Conservation (phyloP, 2,888 invertebrate species). For the Diloba caeruleocephala region DNA sequence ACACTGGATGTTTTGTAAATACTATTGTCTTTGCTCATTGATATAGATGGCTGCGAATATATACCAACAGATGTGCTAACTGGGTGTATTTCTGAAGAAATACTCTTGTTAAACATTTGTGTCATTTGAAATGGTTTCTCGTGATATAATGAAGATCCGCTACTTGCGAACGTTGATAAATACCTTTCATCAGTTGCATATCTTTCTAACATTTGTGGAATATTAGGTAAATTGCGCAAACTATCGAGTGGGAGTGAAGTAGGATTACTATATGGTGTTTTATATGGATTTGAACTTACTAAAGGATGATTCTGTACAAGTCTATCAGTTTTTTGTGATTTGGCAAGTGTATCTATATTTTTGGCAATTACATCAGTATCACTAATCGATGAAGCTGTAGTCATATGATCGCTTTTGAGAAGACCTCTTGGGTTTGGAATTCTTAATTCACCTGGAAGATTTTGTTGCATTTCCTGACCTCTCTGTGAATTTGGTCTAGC, state of each 20-base stretch:
- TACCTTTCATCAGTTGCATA: conserved; percentile 89
- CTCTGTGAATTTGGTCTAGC: conserved; percentile 71
- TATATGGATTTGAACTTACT: conserved; percentile 78
- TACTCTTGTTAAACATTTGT: conserved; percentile 88
- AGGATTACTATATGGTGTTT: conserved; percentile 77
- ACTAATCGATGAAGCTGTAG: conserved; percentile 58
- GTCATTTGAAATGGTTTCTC: conserved; percentile 90
- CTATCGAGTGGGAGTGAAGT: conserved; percentile 84
- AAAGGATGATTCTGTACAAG: conserved; percentile 76
- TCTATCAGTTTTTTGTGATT: conserved; percentile 79
- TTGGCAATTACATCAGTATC: conserved; percentile 70
- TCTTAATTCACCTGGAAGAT: conserved; percentile 74
- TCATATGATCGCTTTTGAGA: conserved; percentile 72
- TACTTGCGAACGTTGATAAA: conserved; percentile 82
- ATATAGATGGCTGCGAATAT: conserved; percentile 75
- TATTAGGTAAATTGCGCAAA: conserved; percentile 87
- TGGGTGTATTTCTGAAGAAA: conserved; percentile 76
- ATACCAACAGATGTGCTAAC: conserved; percentile 71
- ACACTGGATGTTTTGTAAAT: conserved; percentile 71
- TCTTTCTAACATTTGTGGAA: conserved; percentile 90
- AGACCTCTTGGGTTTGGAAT: conserved; percentile 82
- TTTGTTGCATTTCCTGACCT: conserved; percentile 76
- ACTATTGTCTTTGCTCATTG: conserved; percentile 75
- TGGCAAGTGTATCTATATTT: conserved; percentile 70
- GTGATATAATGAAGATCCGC: conserved; percentile 84